Conservation (phyloP, 2,797 vertebrate genomes). For the Perodicticus potto region DNA sequence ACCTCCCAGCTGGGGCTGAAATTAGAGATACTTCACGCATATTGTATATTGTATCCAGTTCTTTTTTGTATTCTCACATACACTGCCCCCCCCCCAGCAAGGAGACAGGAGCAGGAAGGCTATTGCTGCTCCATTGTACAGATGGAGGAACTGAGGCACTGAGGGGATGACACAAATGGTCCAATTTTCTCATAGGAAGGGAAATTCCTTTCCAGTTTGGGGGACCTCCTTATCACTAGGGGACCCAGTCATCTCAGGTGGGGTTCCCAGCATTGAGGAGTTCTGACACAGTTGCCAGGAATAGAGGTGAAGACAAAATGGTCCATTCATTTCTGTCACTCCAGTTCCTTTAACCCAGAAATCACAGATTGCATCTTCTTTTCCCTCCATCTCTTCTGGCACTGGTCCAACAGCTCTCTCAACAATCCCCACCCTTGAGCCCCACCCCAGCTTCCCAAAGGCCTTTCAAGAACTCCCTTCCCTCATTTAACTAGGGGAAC, state of each 20-base stretch:
- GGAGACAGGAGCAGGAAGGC: background rate
- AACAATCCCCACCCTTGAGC: background rate
- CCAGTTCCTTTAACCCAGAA: background rate
- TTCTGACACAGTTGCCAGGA: background rate
- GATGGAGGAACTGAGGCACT: background rate
- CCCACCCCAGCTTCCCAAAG: conserved; percentile 56
- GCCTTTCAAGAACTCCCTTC: conserved; percentile 50
- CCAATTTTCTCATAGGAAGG: conserved; percentile 13
- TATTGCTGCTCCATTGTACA: background rate
- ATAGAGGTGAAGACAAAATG: background rate
- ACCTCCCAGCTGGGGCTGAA: conserved; percentile 6
- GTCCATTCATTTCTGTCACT: background rate
- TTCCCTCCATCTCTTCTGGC: background rate
- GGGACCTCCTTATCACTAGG: background rate
- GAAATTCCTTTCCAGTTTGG: conserved; percentile 3
- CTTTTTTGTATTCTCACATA: background rate
- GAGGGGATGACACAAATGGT: background rate
- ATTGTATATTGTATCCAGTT: background rate
- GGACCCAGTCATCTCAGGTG: background rate
- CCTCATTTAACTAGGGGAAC: background rate
- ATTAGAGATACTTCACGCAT: background rate
- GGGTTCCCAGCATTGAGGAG: background rate
- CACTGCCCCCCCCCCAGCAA: background rate
- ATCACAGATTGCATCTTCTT: background rate
- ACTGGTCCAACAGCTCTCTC: background rate